Evolutionary conservation across 2,113 vertebrate species (phyloP), one percentile per base, ranked within the genome.

Genomic region (Peromyscus maniculatus): DNA sequence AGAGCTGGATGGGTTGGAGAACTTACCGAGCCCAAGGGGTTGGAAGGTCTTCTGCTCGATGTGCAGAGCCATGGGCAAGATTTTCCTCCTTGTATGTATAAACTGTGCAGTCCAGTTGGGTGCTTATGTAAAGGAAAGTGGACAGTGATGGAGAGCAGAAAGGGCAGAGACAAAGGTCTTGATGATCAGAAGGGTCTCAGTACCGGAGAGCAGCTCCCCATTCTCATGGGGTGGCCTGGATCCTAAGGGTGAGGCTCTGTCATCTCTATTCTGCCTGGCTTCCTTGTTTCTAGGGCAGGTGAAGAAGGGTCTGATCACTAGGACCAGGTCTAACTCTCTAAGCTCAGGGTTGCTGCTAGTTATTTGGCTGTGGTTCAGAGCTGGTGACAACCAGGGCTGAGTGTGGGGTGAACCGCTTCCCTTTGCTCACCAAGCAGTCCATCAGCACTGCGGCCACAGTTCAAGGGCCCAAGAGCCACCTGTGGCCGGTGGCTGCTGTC

Each of bases 371-470:
- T 62, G 1, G 5, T 43, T 15, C 4, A 49, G 49, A 71, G 59
- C 62, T 52, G 36, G 55, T 2, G 17, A 57, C 57, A 31, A 12
- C 11, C 79, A 26, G 7, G 5, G 2, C 11, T 9, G 8, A 36
- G 28, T 3, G 0, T 28, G 3, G 43, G 1, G 0, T 6, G 2
- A 11, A 36, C 21, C 39, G 8, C 75, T 36, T 64, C 13, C 10
- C 5, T 67, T 21, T 7, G 28, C 11, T 4, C 3, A 9, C 21
- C 21, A 22, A 57, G 16, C 67, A 59, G 49, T 28, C 69, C 12
- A 22, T 43, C 12, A 46, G 36, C 69, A 43, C 13, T 16, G 12
- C 10, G 46, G 46, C 12, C 77, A 43, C 26, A 36, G 12, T 39
- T 43, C 39, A 28, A 21, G 19, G 78, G 26, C 36, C 52, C 46